phyloP scores from a whole-genome alignment of 2,888 invertebrate species.

The Andricus curvator region DNA sequence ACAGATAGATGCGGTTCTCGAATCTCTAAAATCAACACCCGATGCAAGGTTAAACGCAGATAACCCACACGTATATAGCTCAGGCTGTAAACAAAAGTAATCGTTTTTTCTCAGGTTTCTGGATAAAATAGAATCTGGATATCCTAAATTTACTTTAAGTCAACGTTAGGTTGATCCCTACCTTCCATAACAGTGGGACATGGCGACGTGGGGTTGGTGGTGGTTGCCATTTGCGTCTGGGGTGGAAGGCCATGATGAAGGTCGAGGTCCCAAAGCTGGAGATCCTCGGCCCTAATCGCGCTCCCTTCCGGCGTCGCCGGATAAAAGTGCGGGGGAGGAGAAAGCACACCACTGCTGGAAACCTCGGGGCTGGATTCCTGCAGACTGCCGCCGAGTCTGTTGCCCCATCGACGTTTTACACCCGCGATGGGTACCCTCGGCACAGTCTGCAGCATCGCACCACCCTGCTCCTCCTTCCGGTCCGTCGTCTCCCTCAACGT shows the following conservation, averaged over 20 bases:
- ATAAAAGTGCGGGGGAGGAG: constrained; percentile 86
- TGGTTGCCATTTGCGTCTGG: constrained; percentile 49
- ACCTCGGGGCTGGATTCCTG: constrained; percentile 76
- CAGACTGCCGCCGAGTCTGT: constrained; percentile 59
- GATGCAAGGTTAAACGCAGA: not conserved
- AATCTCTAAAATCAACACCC: not conserved
- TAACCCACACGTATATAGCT: not conserved
- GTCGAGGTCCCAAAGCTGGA: constrained; percentile 90
- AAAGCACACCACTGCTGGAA: constrained; percentile 77
- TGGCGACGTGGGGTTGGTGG: constrained; percentile 61
- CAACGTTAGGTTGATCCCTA: constrained; percentile 50
- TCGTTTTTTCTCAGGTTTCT: not conserved
- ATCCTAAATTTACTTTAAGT: too few species aligned
- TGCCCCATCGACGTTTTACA: constrained; percentile 72
- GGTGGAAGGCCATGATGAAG: constrained; percentile 77
- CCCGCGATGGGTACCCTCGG: constrained; percentile 73
- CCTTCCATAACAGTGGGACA: constrained; percentile 70
- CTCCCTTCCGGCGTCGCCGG: constrained; percentile 87
- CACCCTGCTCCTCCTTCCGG: constrained; percentile 54
- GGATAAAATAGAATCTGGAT: too few species aligned
- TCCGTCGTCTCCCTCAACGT: constrained; percentile 47
- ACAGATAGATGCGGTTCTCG: not conserved
- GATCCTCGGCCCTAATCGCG: constrained; percentile 82
- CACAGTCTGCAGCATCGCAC: constrained; percentile 72
- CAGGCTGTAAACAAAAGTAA: not conserved